Percentiles rank a stretch among this genome's conserved stretches.
phyloP scores from a whole-genome alignment of 1,140 invertebrate genomes.

The Dreissena polymorpha region DNA sequence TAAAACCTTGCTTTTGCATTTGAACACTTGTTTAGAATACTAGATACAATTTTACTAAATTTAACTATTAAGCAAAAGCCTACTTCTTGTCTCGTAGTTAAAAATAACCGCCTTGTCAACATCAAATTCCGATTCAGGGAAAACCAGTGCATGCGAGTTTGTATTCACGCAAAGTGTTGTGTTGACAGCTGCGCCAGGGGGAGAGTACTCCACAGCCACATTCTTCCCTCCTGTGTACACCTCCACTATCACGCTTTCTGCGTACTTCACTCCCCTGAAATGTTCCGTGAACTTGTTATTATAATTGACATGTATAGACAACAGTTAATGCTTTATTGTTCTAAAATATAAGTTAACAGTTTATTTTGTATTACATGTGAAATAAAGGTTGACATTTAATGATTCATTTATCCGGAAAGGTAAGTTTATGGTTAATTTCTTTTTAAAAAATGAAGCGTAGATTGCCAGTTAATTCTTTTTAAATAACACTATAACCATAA shows the following conservation, averaged over 20 bases:
- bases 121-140: conserved; percentile 13
- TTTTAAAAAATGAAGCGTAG: too few relatives aligned
- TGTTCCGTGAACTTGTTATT: not conserved
- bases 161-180: conserved; percentile 43
- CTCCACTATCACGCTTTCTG: conserved; percentile 61
- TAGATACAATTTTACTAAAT: too few relatives aligned
- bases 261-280: conserved; percentile 52
- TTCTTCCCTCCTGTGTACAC: conserved; percentile 49
- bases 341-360: too few relatives aligned
- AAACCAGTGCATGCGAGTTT: conserved; percentile 35
- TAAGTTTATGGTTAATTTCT: too few relatives aligned
- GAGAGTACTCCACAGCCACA: conserved; percentile 56
- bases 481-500: too few relatives aligned
- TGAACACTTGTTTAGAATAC: too few relatives aligned
- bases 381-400: too few relatives aligned
- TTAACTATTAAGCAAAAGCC: not conserved
- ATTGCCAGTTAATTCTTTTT: too few relatives aligned
- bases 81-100: conserved; percentile 45
- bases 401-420: too few relatives aligned
- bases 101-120: conserved; percentile 13
- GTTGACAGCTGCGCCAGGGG: conserved; percentile 36
- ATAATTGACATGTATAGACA: not conserved
- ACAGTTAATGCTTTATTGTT: too few relatives aligned
- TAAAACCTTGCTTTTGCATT: too few relatives aligned
- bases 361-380: too few relatives aligned